Evolutionary conservation across 2,113 vertebrate species (phyloP).

Genomic region (Oceanites oceanicus): DNA sequence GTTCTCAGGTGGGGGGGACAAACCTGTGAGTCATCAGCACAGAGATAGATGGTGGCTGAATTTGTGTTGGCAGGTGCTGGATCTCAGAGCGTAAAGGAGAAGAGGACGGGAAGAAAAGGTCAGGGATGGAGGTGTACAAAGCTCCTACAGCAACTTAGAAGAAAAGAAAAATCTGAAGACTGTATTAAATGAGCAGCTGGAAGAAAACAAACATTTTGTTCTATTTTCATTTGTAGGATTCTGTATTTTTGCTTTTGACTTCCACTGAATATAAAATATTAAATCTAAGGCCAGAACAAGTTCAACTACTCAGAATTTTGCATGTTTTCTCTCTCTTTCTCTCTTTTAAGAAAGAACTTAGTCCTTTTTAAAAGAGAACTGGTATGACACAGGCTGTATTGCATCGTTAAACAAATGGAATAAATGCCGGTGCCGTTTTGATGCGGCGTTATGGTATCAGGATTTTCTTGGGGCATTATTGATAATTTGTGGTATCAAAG

Average conservation of each 20-base stretch:
- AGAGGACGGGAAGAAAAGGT: not conserved
- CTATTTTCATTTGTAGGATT: not conserved
- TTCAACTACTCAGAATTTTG: not conserved
- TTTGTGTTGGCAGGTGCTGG: conserved; percentile 3
- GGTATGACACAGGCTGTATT: not conserved
- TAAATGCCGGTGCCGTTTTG: not conserved
- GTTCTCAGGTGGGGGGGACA: not conserved
- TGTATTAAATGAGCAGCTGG: not conserved
- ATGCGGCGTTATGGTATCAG: not conserved
- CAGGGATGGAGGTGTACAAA: not conserved
- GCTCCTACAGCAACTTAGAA: not conserved
- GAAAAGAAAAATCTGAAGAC: not conserved
- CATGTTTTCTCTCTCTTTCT: not conserved
- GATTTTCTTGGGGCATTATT: not conserved
- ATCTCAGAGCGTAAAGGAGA: not conserved
- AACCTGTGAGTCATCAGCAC: conserved; percentile 26
- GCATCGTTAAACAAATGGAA: not conserved
- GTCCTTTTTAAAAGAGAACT: not conserved
- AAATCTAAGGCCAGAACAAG: not conserved
- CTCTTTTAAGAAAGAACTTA: not conserved
- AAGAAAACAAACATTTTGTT: not conserved
- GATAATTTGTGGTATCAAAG: not conserved
- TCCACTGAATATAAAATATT: not conserved
- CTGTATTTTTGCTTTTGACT: not conserved
- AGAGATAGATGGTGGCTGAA: not conserved